Evolutionary conservation across 2,113 vertebrate species (phyloP).

Genomic region (Erythrocercus mccallii): DNA sequence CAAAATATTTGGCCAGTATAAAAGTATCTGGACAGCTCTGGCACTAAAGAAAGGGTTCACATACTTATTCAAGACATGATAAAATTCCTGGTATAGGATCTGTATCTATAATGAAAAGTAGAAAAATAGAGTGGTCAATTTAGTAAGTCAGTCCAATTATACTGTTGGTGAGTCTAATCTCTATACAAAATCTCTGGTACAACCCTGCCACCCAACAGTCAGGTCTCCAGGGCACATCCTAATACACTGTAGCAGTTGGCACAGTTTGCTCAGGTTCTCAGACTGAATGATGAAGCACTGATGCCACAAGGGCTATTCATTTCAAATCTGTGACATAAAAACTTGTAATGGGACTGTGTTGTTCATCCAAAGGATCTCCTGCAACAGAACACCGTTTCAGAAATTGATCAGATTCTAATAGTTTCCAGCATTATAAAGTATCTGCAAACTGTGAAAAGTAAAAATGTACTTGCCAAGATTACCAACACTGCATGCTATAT

Average conservation of each 20-base stretch:
- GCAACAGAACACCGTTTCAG: neutral
- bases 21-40: neutral
- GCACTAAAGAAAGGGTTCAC: neutral
- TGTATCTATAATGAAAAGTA: neutral
- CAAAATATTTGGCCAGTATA: neutral
- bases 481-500: neutral
- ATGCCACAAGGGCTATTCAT: neutral
- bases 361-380: neutral
- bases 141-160: neutral
- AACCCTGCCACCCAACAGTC: neutral
- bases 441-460: neutral
- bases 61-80: neutral
- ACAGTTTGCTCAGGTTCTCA: neutral
- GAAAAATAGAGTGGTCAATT: neutral
- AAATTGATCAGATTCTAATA: neutral
- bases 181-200: neutral
- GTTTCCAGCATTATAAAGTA: neutral
- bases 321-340: neutral
- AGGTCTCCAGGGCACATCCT: neutral
- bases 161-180: neutral
- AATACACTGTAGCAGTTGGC: neutral
- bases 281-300: neutral
- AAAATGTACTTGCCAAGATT: neutral
- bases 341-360: neutral
- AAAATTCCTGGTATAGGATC: neutral